Conservation (phyloP, 2,888 invertebrate genomes). For the Oeneis ivallda region DNA sequence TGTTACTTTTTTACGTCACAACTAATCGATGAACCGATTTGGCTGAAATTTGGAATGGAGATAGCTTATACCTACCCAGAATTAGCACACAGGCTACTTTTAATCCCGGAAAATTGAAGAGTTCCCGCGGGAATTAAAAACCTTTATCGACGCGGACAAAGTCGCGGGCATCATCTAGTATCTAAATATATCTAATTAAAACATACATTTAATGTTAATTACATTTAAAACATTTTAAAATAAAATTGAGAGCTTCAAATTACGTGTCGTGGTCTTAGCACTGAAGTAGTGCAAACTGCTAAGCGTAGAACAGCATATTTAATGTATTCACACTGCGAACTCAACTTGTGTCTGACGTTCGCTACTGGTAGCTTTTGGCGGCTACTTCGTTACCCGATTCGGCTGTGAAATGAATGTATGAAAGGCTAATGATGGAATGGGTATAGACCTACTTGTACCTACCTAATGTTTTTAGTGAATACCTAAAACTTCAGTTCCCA, state of each 20-base stretch:
- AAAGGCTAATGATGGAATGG: background rate
- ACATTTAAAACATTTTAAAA: slow-evolving; percentile 1
- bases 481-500: no score
- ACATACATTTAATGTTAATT: background rate
- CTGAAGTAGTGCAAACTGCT: slow-evolving; percentile 46
- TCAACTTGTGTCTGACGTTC: slow-evolving; percentile 44
- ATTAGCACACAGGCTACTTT: no score
- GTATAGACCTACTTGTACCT: background rate
- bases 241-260: slow-evolving; percentile 13
- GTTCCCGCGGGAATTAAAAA: no score
- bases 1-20: no score
- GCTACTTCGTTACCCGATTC: background rate
- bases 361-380: slow-evolving; percentile 35
- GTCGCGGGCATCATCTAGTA: no score
- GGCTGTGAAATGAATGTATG: slow-evolving; percentile 10
- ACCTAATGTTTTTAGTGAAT: no score
- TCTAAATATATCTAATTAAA: background rate
- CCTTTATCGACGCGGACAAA: no score
- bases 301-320: slow-evolving; percentile 48
- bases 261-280: slow-evolving; percentile 45
- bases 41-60: no score
- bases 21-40: no score
- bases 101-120: no score
- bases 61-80: no score
- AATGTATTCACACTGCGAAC: slow-evolving; percentile 53